A percentile compares a stretch with the other conserved stretches of the same genome.
These are phyloP conservation scores for Drosophila basisetae DNA, from an alignment of 2,888 invertebrate genomes.

Conservation along the genomic window DNA sequence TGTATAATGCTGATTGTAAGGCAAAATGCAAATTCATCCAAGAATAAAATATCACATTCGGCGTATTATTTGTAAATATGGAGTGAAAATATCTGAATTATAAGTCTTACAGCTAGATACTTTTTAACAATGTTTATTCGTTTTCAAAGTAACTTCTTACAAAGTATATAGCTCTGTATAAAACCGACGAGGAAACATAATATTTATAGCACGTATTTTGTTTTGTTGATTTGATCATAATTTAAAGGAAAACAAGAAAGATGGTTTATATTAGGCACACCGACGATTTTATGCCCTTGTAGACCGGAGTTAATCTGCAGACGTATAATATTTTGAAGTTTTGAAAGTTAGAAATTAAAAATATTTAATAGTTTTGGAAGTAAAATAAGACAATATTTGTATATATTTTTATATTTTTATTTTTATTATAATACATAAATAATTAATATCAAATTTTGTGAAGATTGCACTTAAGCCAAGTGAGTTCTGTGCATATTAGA, in stretches of 20 bases:
- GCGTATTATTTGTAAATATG: neutral
- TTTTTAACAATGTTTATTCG: neutral
- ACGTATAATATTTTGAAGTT: neutral
- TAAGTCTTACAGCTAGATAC: neutral
- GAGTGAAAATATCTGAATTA: neutral
- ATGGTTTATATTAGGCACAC: neutral
- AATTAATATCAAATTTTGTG: neutral
- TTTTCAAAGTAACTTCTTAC: neutral
- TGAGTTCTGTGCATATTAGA: too few relatives aligned
- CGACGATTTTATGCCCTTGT: neutral
- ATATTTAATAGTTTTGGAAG: neutral
- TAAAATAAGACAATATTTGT: neutral
- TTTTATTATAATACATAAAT: neutral
- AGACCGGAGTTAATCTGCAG: neutral
- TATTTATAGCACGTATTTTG: slow-evolving; percentile 1
- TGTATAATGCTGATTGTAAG: neutral
- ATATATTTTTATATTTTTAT: too few relatives aligned
- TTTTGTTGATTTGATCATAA: neutral
- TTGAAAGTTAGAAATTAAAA: neutral
- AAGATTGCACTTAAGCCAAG: neutral
- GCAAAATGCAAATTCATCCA: neutral
- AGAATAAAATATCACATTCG: neutral
- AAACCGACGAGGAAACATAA: neutral
- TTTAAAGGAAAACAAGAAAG: neutral
- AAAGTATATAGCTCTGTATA: neutral